A percentile compares a stretch with the other conserved stretches of the same genome.
Evolutionary conservation across 1,140 invertebrate species (phyloP).

Genomic region (Euwallacea fornicatus): DNA sequence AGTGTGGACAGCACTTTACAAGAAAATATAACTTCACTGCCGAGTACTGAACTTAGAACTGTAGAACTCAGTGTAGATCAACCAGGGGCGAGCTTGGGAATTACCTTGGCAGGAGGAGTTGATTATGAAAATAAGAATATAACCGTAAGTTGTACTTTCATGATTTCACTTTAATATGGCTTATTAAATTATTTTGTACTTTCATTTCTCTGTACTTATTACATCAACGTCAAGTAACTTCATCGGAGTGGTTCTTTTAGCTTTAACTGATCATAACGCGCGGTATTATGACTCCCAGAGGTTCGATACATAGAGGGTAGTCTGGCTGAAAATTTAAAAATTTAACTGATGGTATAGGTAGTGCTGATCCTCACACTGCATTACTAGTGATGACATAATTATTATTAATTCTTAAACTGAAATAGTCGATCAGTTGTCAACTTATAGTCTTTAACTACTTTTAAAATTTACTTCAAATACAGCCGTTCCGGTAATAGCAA

Average conservation of each 20-base stretch:
- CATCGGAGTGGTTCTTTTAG: no score
- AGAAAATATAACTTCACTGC: conserved; percentile 4
- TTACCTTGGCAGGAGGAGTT: conserved; percentile 82
- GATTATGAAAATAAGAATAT: conserved; percentile 91
- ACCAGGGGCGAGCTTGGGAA: conserved; percentile 76
- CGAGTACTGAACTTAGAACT: conserved; percentile 14
- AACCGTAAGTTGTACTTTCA: conserved; percentile 62
- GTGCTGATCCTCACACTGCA: not conserved
- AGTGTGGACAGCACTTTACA: not conserved
- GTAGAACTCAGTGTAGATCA: conserved; percentile 55
- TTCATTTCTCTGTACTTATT: not conserved
- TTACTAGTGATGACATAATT: not conserved
- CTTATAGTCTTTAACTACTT: no score
- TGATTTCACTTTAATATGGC: not conserved
- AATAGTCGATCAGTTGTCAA: no score
- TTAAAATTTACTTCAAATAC: no score
- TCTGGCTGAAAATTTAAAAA: not conserved
- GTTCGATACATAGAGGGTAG: not conserved
- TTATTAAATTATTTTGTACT: not conserved
- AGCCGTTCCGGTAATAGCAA: no score
- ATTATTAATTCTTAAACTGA: no score
- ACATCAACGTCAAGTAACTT: not conserved
- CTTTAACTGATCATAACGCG: not conserved
- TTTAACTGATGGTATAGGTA: not conserved
- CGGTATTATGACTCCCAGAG: no score